Percentiles rank a stretch among this genome's conserved stretches.
phyloP scores from a whole-genome alignment of 2,113 vertebrate genomes.

The Rhineura floridana region DNA sequence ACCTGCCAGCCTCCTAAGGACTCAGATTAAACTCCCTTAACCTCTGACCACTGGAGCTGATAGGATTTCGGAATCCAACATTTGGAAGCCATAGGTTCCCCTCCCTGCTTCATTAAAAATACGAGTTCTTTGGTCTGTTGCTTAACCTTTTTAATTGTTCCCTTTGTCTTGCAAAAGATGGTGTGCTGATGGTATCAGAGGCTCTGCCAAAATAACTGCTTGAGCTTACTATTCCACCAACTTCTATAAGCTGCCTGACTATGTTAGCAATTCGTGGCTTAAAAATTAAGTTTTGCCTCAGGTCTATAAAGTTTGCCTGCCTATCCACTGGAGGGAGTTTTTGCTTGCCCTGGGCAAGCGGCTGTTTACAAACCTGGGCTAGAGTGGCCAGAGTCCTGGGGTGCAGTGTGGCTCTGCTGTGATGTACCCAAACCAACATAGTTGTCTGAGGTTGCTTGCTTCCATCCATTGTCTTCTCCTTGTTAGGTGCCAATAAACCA shows the following conservation, averaged over 20 bases:
- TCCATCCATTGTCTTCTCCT: no score
- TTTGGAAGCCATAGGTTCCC: no score
- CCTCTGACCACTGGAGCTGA: no score
- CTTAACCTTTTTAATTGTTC: neutral
- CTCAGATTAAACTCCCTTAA: neutral
- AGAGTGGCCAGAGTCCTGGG: neutral
- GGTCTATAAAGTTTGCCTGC: neutral
- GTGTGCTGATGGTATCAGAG: neutral
- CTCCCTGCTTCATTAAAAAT: no score
- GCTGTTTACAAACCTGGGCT: no score
- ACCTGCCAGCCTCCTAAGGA: neutral
- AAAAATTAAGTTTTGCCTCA: neutral
- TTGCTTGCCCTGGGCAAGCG: neutral
- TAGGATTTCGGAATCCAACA: no score
- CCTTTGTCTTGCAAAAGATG: neutral
- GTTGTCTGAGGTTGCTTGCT: no score
- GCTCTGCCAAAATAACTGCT: neutral
- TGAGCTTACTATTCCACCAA: neutral
- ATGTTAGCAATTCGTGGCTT: neutral
- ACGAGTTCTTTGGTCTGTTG: neutral
- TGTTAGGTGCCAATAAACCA: no score
- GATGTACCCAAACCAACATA: no score
- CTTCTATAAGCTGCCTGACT: neutral
- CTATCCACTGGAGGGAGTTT: neutral
- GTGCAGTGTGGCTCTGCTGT: no score